phyloP scores from a whole-genome alignment of 2,888 invertebrate species.

The Resseliella maxima region DNA sequence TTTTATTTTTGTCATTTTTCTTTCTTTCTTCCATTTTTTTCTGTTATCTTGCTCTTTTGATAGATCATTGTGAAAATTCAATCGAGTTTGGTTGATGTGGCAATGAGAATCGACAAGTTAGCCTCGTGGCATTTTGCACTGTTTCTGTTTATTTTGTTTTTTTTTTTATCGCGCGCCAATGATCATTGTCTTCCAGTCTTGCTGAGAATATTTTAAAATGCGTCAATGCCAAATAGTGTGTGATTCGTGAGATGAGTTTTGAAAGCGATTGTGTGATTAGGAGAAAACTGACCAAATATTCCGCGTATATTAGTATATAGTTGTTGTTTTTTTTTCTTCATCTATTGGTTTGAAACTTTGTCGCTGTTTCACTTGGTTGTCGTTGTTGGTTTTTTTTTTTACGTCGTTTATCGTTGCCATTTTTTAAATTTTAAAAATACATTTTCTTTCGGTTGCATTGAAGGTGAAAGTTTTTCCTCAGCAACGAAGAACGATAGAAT shows the following conservation, averaged over 20 bases:
- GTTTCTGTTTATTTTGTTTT: background rate
- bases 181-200: background rate
- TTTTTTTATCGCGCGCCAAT: background rate
- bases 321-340: background rate
- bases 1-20: background rate
- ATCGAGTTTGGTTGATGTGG: too few relatives aligned
- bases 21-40: background rate
- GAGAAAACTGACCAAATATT: conserved; percentile 12
- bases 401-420: background rate
- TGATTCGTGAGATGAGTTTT: conserved; percentile 21
- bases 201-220: conserved; percentile 6
- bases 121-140: too few relatives aligned
- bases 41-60: background rate
- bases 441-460: conserved; percentile 34
- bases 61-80: background rate
- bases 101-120: background rate
- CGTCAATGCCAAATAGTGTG: conserved; percentile 30
- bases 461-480: conserved; percentile 39
- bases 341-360: background rate
- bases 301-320: background rate
- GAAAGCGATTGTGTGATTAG: conserved; percentile 7
- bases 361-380: background rate
- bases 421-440: background rate
- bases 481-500: conserved; percentile 32
- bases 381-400: background rate